These are phyloP conservation scores for Onychostoma macrolepis DNA, from an alignment of 2,113 vertebrate genomes.

Conservation along the genomic window DNA sequence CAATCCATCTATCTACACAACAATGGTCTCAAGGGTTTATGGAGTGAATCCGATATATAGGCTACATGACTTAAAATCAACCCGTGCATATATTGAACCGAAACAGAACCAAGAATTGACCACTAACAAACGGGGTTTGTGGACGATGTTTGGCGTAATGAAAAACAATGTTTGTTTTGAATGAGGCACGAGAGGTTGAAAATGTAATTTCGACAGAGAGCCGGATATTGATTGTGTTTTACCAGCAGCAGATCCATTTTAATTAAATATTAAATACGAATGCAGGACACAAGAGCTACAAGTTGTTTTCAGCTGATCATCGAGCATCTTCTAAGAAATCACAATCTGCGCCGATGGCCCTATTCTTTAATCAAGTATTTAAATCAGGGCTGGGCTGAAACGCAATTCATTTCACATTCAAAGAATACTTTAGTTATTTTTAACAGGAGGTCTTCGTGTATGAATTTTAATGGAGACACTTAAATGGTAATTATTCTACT, in stretches of 20 bases:
- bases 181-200: conserved; percentile 75
- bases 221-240: conserved; percentile 78
- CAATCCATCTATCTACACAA: background rate
- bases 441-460: conserved; percentile 97
- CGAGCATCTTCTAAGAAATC: conserved; percentile 59
- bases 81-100: conserved; percentile 32
- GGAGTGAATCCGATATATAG: background rate
- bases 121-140: conserved; percentile 49
- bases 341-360: conserved; percentile 62
- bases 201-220: conserved; percentile 77
- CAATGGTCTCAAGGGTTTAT: background rate
- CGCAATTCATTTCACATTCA: conserved; percentile 91
- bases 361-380: conserved; percentile 70
- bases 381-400: conserved; percentile 74
- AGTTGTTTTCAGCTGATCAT: conserved; percentile 64
- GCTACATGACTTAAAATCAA: background rate
- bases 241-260: conserved; percentile 79
- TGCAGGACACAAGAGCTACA: conserved; percentile 67
- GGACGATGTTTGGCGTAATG: conserved; percentile 60
- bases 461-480: conserved; percentile 99
- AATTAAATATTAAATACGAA: conserved; percentile 81
- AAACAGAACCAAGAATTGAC: conserved; percentile 48
- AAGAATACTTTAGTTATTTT: conserved; percentile 99
- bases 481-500: conserved; percentile 99
- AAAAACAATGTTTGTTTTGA: conserved; percentile 74